phyloP scores from a whole-genome alignment of 2,113 vertebrate species.

The Mustela nigripes region DNA sequence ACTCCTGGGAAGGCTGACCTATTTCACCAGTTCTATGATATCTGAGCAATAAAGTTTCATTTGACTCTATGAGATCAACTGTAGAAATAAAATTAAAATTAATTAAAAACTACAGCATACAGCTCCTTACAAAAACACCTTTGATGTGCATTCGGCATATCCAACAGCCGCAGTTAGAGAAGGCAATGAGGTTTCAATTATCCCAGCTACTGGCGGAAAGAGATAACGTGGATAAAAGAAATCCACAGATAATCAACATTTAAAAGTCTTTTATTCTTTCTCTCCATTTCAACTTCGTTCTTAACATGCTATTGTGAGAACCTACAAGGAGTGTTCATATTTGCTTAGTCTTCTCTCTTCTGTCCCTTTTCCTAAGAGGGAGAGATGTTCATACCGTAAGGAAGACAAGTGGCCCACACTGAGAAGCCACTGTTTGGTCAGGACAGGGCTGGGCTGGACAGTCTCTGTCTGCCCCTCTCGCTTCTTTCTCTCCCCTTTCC shows the following conservation, averaged over 20 bases:
- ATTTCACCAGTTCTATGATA: slow-evolving; percentile 33
- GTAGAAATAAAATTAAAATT: slow-evolving; percentile 79
- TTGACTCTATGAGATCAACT: slow-evolving; percentile 74
- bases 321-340: background rate
- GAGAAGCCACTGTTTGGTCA: background rate
- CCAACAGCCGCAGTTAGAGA: background rate
- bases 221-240: slow-evolving; percentile 78
- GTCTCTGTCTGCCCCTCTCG: background rate
- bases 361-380: background rate
- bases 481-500: background rate
- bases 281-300: slow-evolving; percentile 54
- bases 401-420: background rate
- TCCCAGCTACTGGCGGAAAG: slow-evolving; percentile 59
- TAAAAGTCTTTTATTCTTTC: slow-evolving; percentile 71
- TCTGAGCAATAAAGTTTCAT: slow-evolving; percentile 68
- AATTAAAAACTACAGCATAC: slow-evolving; percentile 70
- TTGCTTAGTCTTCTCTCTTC: slow-evolving; percentile 18
- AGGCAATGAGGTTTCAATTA: slow-evolving; percentile 63
- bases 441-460: background rate
- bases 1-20: slow-evolving; percentile 69
- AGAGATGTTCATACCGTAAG: background rate
- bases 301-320: background rate
- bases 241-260: slow-evolving; percentile 77
- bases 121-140: slow-evolving; percentile 70
- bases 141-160: slow-evolving; percentile 60